These are phyloP conservation scores for Platichthys flesus DNA, from an alignment of 2,113 vertebrate species.

Conservation along the genomic window DNA sequence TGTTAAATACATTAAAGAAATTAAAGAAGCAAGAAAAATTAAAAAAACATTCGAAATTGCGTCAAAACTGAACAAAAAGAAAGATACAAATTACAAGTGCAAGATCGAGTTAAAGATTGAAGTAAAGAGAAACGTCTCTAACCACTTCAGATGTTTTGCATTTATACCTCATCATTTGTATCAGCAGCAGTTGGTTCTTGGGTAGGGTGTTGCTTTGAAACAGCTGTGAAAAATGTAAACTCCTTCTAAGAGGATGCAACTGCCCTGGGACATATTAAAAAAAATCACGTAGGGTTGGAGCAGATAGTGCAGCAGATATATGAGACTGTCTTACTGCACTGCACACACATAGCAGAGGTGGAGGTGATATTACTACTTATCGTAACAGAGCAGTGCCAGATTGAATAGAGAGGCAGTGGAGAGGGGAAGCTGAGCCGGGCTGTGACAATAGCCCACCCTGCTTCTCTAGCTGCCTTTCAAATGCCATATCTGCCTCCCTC, in stretches of 20 bases:
- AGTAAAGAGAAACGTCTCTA: too few relatives aligned
- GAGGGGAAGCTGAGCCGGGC: slow-evolving; percentile 49
- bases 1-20: too few relatives aligned
- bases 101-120: too few relatives aligned
- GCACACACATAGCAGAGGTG: slow-evolving; percentile 5
- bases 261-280: not conserved
- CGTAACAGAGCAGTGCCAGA: slow-evolving; percentile 42
- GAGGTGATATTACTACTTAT: slow-evolving; percentile 55
- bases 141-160: not conserved
- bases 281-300: not conserved
- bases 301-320: slow-evolving; percentile 1
- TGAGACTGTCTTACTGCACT: slow-evolving; percentile 15
- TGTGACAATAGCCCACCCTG: slow-evolving; percentile 53
- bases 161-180: not conserved
- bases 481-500: slow-evolving; percentile 57
- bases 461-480: slow-evolving; percentile 56
- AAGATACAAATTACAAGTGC: too few relatives aligned
- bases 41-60: too few relatives aligned
- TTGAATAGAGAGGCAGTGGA: slow-evolving; percentile 50
- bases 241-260: not conserved
- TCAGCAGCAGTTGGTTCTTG: too few relatives aligned
- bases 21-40: too few relatives aligned
- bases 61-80: too few relatives aligned
- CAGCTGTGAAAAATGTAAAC: not conserved
- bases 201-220: not conserved